Base-by-base conservation (phyloP, 2,113 vertebrate genomes). In the Monarcha castaneiventris region DNA sequence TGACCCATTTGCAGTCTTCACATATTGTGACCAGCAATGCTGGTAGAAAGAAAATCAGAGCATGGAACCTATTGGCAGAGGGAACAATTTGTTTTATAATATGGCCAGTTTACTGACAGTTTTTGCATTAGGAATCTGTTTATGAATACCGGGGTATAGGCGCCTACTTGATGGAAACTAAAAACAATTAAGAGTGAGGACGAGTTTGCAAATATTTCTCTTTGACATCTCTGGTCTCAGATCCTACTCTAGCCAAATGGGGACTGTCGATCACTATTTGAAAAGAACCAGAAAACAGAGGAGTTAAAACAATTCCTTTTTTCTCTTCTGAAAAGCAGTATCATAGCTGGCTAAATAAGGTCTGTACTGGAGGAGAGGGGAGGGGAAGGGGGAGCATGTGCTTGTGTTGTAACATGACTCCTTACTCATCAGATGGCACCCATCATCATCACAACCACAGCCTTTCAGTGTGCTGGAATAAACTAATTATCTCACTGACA, bases 401-500 rank as follows among this genome's bases (percentile, higher is more conserved):
- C 76, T 88, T 90, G 92, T 84, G 59, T 90, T 92, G 96, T 76
- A 96, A 91, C 18, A 52, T 58, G 95, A 97, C 62, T 92, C 89
- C 66, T 87, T 89, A 91, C 93, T 97, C 93, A 95, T 97, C 89
- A 89, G 89, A 97, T 94, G 94, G 95, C 86, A 95, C 89, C 73
- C 94, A 95, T 94, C 94, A 92, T 87, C 86, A 64, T 94, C 92
- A 93, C 64, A 93, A 84, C 86, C 93, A 87, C 76, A 81, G 84
- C 49, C 62, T 94, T 94, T 95, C 91, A 94, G 46, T 69, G 58
- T 43, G 66, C 89, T 94, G 84, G 94, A 95, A 96, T 95, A 97
- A 97, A 96, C 89, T 96, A 96, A 97, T 94, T 96, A 95, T 83
- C 93, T 89, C 91, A 68, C 66, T 95, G 93, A 95, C 87, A 96